Evolutionary conservation across 2,797 vertebrate species (phyloP), one percentile per base, ranked within the genome.

Genomic region (Mormyrus proboscirostris): DNA sequence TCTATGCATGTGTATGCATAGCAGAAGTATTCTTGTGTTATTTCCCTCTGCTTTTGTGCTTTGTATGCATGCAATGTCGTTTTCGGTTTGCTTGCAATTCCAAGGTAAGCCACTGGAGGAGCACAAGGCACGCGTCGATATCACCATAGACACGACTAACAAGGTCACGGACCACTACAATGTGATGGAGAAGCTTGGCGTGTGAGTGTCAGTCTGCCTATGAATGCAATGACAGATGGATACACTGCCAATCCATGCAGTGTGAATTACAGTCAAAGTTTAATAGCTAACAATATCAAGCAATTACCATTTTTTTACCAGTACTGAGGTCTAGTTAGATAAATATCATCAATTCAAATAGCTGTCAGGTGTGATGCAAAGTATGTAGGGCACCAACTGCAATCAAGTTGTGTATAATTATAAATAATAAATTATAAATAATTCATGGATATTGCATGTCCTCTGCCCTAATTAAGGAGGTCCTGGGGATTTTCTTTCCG

Each of bases 161-260:
- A 96, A 95, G 91, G 95, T 97, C 90, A 95, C 89, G 0, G 97
- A 97, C 0, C 91, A 96, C 55, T 98, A 97, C 92, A 90, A 41
- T 0, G 90, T 95, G 90, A 94, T 95, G 92, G 97, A 98, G 92
- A 97, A 97, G 92, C 94, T 98, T 14, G 97, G 97, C 90, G 95
- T 95, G 97, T 98, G 91, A 97, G 97, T 96, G 91, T 90, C 53
- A 50, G 44, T 38, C n/a, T 19, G 41, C 73, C 73, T 79, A 47
- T 19, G 38, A 41, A 14, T 9, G 19, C 44, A 44, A 79, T 79
- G 19, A n/a, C 41, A 7, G 16, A n/a, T 44, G 73, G 41, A 44
- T 16, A 44, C 38, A 19, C 33, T 44, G 33, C 19, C 73, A 1
- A 4, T 44, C 38, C 16, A n/a, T 47, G 38, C 73, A n/a, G 16